Evolutionary conservation across 2,113 vertebrate species (phyloP), one percentile per base, ranked within the genome.

Genomic region (Microtus oregoni): DNA sequence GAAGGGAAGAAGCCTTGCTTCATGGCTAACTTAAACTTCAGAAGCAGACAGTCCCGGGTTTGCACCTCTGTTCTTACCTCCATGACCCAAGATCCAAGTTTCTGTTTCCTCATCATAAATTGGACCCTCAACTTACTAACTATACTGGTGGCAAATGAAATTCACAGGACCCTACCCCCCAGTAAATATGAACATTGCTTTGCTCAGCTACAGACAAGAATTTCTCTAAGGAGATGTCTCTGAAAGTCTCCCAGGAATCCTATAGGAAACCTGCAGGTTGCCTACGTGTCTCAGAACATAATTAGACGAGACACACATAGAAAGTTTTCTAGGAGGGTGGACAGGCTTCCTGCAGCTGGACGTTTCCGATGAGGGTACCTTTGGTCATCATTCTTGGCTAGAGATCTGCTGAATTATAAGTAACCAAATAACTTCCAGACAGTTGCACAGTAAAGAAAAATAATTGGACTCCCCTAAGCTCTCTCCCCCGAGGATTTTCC

Each of bases 351-450:
- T 87, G 58, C 22, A 76, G 63, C 35, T 77, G 90, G 68, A 55
- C 30, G 81, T 88, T 87, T 86, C 76, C 58, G 20, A 35, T 63
- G 5, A 85, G 7, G 75, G 4, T 44, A 38, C 19, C 72, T 70
- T 89, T 89, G 32, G 11, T 85, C 44, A 10, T 50, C 55, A 17
- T 52, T 72, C 32, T 67, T 78, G 73, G 93, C 19, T 94, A 76
- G 93, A 95, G 86, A 28, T 77, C 93, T 63, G 92, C 20, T 89
- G 65, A 96, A 55, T 96, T 94, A 83, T n/a, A 92, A 95, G 76
- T 91, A 95, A 90, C 38, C 12, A 93, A 61, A 9, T 94, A 94
- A 95, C 44, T 94, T 72, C 83, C 8, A 92, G 88, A 86, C 50
- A 88, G 95, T 28, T 86, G 26, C 68, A 89, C 78, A 65, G 35